Evolutionary conservation across 2,797 vertebrate genomes (phyloP).

Genomic region (Lepus townsendii): DNA sequence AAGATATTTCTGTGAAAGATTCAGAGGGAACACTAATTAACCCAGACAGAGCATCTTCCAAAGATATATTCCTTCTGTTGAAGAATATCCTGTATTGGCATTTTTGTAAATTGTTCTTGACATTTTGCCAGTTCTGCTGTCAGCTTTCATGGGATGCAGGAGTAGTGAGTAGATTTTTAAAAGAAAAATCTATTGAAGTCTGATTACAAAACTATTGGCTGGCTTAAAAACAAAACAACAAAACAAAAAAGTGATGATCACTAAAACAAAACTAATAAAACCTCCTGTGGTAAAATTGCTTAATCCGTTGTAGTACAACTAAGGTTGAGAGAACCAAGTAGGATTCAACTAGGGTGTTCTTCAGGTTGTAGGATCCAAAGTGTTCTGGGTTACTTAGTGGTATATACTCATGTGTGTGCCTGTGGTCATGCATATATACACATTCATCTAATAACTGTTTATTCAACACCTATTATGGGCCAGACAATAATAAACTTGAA

Average conservation of each 20-base stretch:
- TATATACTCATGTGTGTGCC: neutral
- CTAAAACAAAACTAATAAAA: slow-evolving; percentile 81
- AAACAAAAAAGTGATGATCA: slow-evolving; percentile 50
- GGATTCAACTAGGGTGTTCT: slow-evolving; percentile 44
- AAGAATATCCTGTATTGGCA: slow-evolving; percentile 81
- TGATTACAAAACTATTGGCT: slow-evolving; percentile 81
- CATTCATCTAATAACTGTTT: neutral
- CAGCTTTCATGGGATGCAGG: slow-evolving; percentile 81
- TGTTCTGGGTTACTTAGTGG: neutral
- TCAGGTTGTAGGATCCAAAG: neutral
- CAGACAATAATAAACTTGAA: neutral
- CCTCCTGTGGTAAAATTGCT: slow-evolving; percentile 76
- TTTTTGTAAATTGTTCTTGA: slow-evolving; percentile 80
- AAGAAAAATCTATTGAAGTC: slow-evolving; percentile 82
- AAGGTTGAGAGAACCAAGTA: slow-evolving; percentile 78
- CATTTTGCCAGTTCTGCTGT: slow-evolving; percentile 78
- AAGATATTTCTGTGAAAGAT: slow-evolving; percentile 70
- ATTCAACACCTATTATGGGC: neutral
- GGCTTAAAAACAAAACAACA: slow-evolving; percentile 40
- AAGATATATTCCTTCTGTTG: slow-evolving; percentile 74
- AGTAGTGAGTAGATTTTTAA: slow-evolving; percentile 76
- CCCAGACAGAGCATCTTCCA: slow-evolving; percentile 75
- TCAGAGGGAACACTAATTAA: slow-evolving; percentile 83
- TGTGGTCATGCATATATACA: neutral
- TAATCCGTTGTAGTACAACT: slow-evolving; percentile 71